Evolutionary conservation across 2,888 invertebrate genomes (phyloP).

Genomic region (Pyralis farinalis): DNA sequence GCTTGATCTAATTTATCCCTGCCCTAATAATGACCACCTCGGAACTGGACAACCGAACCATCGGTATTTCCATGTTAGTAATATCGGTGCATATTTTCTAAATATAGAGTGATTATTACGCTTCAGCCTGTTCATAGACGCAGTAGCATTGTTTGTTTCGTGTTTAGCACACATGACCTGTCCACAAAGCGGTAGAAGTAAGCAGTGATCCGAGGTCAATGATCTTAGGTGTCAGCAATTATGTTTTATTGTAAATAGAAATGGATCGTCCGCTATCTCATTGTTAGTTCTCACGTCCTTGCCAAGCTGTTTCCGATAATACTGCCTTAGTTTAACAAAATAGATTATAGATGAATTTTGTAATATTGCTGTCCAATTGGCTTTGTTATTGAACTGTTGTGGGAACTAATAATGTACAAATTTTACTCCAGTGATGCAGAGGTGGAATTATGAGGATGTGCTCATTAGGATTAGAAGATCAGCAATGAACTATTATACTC

Average conservation of each 20-base stretch:
- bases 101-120: conserved; percentile 47
- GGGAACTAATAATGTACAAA: too few relatives aligned
- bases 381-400: too few relatives aligned
- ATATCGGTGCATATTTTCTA: conserved; percentile 47
- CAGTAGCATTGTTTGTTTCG: conserved; percentile 37
- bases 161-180: conserved; percentile 20
- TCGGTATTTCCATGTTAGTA: conserved; percentile 74
- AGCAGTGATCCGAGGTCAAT: conserved; percentile 25
- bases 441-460: too few relatives aligned
- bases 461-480: too few relatives aligned
- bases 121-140: conserved; percentile 33
- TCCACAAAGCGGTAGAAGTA: neutral
- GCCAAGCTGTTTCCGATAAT: neutral
- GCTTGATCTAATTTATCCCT: conserved; percentile 43
- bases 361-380: neutral
- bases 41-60: conserved; percentile 71
- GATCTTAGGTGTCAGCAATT: conserved; percentile 10
- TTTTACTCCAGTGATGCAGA: too few relatives aligned
- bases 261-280: neutral
- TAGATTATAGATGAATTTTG: neutral
- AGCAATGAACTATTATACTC: too few relatives aligned
- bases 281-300: conserved; percentile 5
- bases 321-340: neutral
- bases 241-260: conserved; percentile 1
- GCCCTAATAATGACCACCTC: conserved; percentile 65